Evolutionary conservation across 2,888 invertebrate genomes (phyloP).

Genomic region (Morpho achilles): DNA sequence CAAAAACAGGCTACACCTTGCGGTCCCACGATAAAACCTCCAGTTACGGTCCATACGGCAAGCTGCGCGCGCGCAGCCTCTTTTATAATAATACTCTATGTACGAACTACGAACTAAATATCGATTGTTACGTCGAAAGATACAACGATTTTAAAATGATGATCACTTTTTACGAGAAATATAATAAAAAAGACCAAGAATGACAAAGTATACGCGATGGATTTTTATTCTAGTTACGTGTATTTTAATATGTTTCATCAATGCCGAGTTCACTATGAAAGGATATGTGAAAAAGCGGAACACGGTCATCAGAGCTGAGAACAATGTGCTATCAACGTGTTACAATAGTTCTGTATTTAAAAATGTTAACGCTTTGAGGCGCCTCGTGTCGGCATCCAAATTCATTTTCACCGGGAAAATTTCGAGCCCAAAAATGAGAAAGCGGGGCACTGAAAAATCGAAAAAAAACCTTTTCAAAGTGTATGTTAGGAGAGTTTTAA

Average conservation of each 20-base stretch:
- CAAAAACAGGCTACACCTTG: conserved; percentile 64
- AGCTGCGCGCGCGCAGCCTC: conserved; percentile 60
- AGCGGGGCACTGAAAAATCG: conserved; percentile 43
- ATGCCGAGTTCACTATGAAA: conserved; percentile 58
- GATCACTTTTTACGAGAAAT: background rate
- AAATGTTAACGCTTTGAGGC: conserved; percentile 61
- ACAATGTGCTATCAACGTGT: conserved; percentile 53
- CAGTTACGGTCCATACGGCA: conserved; percentile 66
- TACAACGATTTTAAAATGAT: too few species aligned
- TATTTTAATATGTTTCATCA: conserved; percentile 36
- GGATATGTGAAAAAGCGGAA: conserved; percentile 69
- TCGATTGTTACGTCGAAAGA: too few species aligned
- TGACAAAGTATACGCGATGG: conserved; percentile 40
- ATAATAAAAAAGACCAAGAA: conserved; percentile 33
- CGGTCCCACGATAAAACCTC: conserved; percentile 64
- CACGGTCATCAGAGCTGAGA: conserved; percentile 63
- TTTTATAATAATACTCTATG: conserved; percentile 10
- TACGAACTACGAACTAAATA: conserved; percentile 7
- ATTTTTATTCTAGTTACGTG: conserved; percentile 13
- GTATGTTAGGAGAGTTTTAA: conserved; percentile 66
- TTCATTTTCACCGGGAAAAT: conserved; percentile 76
- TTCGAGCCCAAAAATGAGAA: conserved; percentile 55
- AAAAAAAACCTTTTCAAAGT: conserved; percentile 65
- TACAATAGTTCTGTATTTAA: conserved; percentile 62
- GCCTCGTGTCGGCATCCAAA: conserved; percentile 59